Conservation (phyloP, 2,113 vertebrate species). For the Apistogramma diplotaenia region DNA sequence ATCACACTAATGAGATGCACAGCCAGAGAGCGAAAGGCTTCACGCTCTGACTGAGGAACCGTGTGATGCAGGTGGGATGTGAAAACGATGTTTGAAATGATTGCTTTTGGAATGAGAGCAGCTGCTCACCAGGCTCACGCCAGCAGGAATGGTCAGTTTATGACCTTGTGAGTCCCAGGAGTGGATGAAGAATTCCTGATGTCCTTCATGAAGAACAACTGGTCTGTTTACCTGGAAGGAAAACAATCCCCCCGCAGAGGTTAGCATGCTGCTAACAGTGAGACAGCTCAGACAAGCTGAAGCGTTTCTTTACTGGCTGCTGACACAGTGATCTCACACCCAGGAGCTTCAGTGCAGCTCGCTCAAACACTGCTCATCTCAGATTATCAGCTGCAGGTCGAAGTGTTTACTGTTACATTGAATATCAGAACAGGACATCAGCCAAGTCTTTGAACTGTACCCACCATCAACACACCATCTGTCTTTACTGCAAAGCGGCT, state of each 20-base stretch:
- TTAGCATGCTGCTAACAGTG: too few species aligned
- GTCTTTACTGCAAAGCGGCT: conserved; percentile 49
- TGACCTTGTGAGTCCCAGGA: conserved; percentile 51
- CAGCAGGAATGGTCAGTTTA: conserved; percentile 46
- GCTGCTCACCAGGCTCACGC: conserved; percentile 19
- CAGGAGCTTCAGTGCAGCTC: too few species aligned
- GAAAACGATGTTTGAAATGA: too few species aligned
- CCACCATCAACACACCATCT: conserved; percentile 60
- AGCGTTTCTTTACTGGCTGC: background rate
- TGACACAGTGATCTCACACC: too few species aligned
- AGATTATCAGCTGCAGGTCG: background rate
- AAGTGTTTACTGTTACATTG: background rate
- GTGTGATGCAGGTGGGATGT: too few species aligned
- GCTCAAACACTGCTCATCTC: background rate
- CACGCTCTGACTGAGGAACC: too few species aligned
- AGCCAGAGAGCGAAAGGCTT: too few species aligned
- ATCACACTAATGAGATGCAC: background rate
- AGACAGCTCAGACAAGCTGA: background rate
- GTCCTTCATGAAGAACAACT: conserved; percentile 50
- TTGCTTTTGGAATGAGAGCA: too few species aligned
- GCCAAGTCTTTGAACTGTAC: background rate
- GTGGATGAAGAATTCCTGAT: conserved; percentile 50
- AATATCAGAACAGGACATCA: background rate
- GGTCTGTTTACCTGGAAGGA: conserved; percentile 55
- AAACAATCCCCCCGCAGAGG: too few species aligned